phyloP scores from a whole-genome alignment of 2,888 invertebrate genomes.

The Orthosia gothica region DNA sequence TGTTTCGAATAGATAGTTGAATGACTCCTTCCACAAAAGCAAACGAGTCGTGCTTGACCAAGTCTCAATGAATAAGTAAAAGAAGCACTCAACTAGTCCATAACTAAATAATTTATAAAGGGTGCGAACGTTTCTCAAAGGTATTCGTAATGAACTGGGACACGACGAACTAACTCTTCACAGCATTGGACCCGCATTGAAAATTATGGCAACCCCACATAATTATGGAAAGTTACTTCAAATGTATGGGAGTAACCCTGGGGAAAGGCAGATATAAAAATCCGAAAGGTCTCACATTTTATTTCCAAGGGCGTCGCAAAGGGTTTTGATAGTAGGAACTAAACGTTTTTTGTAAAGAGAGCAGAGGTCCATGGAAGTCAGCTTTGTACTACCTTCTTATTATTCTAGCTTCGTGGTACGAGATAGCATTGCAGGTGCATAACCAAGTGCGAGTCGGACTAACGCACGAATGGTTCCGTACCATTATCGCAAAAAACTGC shows the following conservation, averaged over 20 bases:
- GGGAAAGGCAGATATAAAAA: conserved; percentile 14
- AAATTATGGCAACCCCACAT: conserved; percentile 38
- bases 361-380: not conserved
- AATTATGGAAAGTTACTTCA: conserved; percentile 42
- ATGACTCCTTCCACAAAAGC: not conserved
- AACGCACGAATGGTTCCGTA: too few species aligned
- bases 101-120: conserved; percentile 50
- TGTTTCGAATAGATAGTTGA: not conserved
- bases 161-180: conserved; percentile 34
- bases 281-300: conserved; percentile 21
- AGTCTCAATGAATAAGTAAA: conserved; percentile 41
- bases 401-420: not conserved
- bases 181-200: conserved; percentile 29
- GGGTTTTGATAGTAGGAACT: conserved; percentile 12
- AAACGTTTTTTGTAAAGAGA: conserved; percentile 4
- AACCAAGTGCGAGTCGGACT: too few species aligned
- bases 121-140: conserved; percentile 41
- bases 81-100: conserved; percentile 35
- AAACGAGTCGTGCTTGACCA: conserved; percentile 5
- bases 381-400: not conserved
- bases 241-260: conserved; percentile 23
- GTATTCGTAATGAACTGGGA: conserved; percentile 47
- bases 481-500: too few species aligned
- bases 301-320: conserved; percentile 11
- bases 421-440: too few species aligned